Evolutionary conservation across 2,888 invertebrate species (phyloP).

Genomic region (Vesta saturnalis): DNA sequence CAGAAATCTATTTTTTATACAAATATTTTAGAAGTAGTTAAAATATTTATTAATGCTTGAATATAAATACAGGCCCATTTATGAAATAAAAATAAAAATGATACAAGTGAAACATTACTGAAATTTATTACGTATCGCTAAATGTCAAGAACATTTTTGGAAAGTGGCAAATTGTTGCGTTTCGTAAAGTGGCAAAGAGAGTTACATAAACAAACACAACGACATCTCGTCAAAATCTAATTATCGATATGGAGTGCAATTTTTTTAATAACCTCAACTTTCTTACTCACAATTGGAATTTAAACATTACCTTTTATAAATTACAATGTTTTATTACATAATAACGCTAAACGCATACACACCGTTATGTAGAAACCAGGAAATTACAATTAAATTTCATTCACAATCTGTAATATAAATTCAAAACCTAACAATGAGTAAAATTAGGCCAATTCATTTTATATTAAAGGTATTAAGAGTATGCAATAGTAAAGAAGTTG

Average conservation of each 20-base stretch:
- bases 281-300: background rate
- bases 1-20: too few relatives aligned
- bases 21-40: too few relatives aligned
- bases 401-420: slow-evolving; percentile 4
- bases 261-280: background rate
- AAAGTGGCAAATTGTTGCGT: background rate
- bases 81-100: too few relatives aligned
- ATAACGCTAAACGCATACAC: background rate
- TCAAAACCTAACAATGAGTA: slow-evolving; percentile 1
- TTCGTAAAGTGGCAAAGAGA: background rate
- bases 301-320: background rate
- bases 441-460: slow-evolving; percentile 13
- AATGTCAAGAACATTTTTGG: background rate
- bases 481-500: slow-evolving; percentile 17
- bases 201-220: background rate
- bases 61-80: too few relatives aligned
- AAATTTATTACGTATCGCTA: too few relatives aligned
- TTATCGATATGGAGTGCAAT: slow-evolving; percentile 1
- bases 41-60: too few relatives aligned
- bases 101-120: too few relatives aligned
- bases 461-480: background rate
- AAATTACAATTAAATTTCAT: slow-evolving; percentile 6
- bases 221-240: background rate
- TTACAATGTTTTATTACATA: background rate
- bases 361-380: background rate